A percentile compares a stretch with the other conserved stretches of the same genome.
Evolutionary conservation across 2,888 invertebrate genomes (phyloP).

Genomic region (Clistopyga incitator): DNA sequence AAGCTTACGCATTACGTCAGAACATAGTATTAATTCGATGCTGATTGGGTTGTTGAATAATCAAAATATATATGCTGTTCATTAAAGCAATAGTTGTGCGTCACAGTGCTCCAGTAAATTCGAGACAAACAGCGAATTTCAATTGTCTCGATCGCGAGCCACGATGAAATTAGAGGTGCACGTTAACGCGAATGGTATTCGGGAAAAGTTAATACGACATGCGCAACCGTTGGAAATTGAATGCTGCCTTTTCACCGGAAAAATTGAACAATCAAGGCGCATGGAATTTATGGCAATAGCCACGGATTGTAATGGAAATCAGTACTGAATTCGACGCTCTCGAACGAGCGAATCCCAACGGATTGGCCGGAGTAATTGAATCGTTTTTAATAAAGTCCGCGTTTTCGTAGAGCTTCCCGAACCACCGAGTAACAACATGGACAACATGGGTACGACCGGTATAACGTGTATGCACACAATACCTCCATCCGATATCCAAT

Average conservation of each 20-base stretch:
- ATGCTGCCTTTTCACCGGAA: background rate
- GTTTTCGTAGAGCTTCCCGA: background rate
- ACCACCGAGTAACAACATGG: slow-evolving; percentile 30
- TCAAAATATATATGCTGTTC: background rate
- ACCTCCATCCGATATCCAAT: slow-evolving; percentile 49
- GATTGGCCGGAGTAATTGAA: slow-evolving; percentile 39
- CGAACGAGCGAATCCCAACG: slow-evolving; percentile 15
- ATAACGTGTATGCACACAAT: slow-evolving; percentile 14
- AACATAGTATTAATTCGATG: no score
- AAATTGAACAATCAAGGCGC: background rate
- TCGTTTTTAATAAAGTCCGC: slow-evolving; percentile 50
- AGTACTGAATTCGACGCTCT: slow-evolving; percentile 13
- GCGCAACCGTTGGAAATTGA: background rate
- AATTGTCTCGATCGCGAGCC: background rate
- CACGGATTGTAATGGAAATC: slow-evolving; percentile 15
- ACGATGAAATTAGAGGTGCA: background rate
- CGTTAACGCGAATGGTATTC: background rate
- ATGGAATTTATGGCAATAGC: background rate
- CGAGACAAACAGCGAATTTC: background rate
- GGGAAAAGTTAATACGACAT: background rate
- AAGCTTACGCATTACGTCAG: no score
- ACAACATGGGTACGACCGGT: slow-evolving; percentile 8
- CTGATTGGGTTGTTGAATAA: no score
- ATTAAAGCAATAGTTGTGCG: background rate
- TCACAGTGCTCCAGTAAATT: background rate